Evolutionary conservation across 2,888 invertebrate genomes (phyloP).

Genomic region (Crocallis elinguaria): DNA sequence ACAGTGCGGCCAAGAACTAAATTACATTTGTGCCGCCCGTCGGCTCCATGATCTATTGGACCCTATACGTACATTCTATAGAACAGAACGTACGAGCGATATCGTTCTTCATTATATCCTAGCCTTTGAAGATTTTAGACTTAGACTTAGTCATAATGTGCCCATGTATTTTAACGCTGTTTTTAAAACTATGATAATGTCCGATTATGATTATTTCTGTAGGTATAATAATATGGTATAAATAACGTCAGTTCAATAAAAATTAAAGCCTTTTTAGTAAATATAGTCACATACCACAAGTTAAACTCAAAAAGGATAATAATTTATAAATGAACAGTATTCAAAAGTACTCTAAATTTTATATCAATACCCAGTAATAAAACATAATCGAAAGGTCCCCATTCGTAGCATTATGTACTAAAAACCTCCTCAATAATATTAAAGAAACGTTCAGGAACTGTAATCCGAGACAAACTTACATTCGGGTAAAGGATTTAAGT

Average conservation of each 20-base stretch:
- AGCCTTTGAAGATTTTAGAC: background rate
- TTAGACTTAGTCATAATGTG: background rate
- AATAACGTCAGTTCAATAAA: no score
- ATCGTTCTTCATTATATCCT: background rate
- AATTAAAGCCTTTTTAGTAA: background rate
- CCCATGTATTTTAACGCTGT: no score
- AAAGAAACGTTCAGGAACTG: slow-evolving; percentile 52
- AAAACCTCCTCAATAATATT: slow-evolving; percentile 49
- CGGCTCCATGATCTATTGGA: slow-evolving; percentile 61
- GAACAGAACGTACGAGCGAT: background rate
- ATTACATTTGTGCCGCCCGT: slow-evolving; percentile 74
- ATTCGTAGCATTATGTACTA: slow-evolving; percentile 30
- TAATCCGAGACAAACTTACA: slow-evolving; percentile 67
- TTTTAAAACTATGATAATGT: no score
- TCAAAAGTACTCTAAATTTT: background rate
- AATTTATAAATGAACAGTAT: background rate
- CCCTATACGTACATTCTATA: slow-evolving; percentile 11
- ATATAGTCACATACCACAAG: no score
- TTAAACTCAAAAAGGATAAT: no score
- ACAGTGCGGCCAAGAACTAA: slow-evolving; percentile 57
- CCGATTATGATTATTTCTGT: no score
- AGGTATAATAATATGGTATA: no score
- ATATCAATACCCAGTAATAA: background rate
- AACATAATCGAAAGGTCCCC: slow-evolving; percentile 20
- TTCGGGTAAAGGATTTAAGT: slow-evolving; percentile 73